Base-by-base conservation (phyloP, 2,797 vertebrate genomes). In the Anisognathus igniventris region DNA sequence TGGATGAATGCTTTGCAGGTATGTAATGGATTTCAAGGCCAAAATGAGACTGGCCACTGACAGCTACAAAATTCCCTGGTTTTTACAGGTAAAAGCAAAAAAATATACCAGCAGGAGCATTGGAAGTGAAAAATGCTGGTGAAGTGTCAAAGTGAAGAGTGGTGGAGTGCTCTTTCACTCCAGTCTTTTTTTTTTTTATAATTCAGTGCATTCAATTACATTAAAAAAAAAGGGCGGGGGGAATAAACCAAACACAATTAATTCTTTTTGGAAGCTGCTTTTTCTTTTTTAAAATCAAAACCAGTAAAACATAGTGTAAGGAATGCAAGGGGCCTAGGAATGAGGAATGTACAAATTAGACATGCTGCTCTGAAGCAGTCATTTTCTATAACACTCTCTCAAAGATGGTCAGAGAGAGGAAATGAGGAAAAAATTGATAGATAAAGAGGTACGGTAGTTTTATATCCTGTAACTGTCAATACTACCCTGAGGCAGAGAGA, bases 201-300 rank as follows among this genome's bases (percentile, higher is more conserved):
- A 86, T 56, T 60, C 24, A 70, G 9, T 37, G 8, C 28, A 50
- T 53, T 37, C 11, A 35, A 24, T 15, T 64, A 8, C 10, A 58
- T 50, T 0, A 5, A 40, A 35, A 30, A n/a, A 3, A 1, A 2
- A 23, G 3, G 6, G 2, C 3, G 2, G 19, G 6, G 4, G 5
- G 2, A 25, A 24, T 3, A n/a, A 30, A 5, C 9, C 17, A 22
- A 40, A 58, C 2, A 9, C 6, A 10, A 47, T 58, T 44, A n/a
- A 83, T 51, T 71, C 0, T 35, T 67, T 86, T 47, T 64, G 42
- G 37, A 77, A 71, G 23, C 9, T 56, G 17, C 7, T 70, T 77
- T 76, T 93, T 27, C 13, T 30, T 88, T 86, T 82, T 56, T 17
- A 30, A 80, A 86, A 62, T 3, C 3, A 57, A 75, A 88, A 74